phyloP scores from a whole-genome alignment of 2,888 invertebrate species.

The Mythimna lalbum region DNA sequence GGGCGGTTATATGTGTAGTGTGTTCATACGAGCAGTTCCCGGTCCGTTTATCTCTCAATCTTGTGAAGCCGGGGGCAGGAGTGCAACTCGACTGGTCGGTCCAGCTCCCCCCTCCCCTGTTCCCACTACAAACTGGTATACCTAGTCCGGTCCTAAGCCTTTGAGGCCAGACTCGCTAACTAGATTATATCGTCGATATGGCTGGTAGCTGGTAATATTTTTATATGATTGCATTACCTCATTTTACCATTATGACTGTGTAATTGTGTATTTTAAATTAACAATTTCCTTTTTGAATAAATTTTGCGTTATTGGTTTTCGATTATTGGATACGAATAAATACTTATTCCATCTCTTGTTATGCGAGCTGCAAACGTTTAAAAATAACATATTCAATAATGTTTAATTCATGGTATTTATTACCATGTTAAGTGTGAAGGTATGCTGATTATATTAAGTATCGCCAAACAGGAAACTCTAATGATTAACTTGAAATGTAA shows the following conservation, averaged over 20 bases:
- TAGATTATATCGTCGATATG: constrained; percentile 79
- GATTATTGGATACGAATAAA: constrained; percentile 16
- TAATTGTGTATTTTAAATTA: constrained; percentile 20
- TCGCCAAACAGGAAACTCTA: constrained; percentile 55
- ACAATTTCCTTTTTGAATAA: constrained; percentile 20
- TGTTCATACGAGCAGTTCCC: constrained; percentile 72
- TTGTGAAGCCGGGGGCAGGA: constrained; percentile 75
- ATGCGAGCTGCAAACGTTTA: constrained; percentile 26
- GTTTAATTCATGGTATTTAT: constrained; percentile 56
- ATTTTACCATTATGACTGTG: constrained; percentile 7
- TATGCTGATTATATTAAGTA: constrained; percentile 32
- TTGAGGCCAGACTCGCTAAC: constrained; percentile 71
- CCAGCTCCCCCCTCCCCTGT: constrained; percentile 63
- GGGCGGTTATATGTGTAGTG: constrained; percentile 47
- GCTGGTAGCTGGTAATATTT: constrained; percentile 65
- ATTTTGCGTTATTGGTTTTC: constrained; percentile 5
- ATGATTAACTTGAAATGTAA: constrained; percentile 41
- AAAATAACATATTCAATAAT: constrained; percentile 43
- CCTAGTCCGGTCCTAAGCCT: constrained; percentile 74
- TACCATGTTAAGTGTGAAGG: constrained; percentile 34
- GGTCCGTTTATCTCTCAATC: constrained; percentile 82
- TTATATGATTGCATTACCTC: constrained; percentile 53
- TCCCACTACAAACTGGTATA: constrained; percentile 75
- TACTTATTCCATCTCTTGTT: constrained; percentile 11
- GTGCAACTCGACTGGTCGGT: constrained; percentile 78